Evolutionary conservation across 2,113 vertebrate species (phyloP).

Genomic region (Solenodon paradoxus): DNA sequence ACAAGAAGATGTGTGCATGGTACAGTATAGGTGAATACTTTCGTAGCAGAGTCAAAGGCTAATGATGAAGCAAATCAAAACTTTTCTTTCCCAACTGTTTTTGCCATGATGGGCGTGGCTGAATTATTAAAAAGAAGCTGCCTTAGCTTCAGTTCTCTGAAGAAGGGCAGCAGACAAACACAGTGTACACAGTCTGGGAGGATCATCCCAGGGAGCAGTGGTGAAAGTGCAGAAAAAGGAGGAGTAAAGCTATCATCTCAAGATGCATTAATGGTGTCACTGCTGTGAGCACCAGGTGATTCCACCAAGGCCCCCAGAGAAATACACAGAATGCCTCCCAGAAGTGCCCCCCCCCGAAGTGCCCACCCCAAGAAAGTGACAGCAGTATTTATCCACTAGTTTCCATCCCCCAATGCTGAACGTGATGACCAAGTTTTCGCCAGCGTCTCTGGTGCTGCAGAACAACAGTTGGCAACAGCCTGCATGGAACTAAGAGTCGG

Average conservation of each 20-base stretch:
- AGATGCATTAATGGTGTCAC: neutral
- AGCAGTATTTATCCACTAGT: neutral
- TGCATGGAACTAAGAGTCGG: neutral
- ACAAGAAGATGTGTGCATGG: neutral
- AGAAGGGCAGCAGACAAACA: neutral
- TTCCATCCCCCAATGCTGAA: neutral
- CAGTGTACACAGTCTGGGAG: neutral
- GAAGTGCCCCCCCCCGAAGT: neutral
- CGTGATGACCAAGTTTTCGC: neutral
- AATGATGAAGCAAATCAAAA: neutral
- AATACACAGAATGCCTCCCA: neutral
- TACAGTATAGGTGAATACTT: neutral
- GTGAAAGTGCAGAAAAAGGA: neutral
- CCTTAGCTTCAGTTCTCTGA: neutral
- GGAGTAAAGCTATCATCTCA: neutral
- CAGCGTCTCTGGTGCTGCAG: neutral
- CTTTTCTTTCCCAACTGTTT: conserved; percentile 2
- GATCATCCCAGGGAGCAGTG: neutral
- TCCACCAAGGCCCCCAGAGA: neutral
- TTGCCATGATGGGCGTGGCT: neutral
- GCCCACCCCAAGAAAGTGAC: neutral
- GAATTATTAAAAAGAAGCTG: neutral
- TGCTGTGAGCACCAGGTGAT: neutral
- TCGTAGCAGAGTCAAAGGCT: neutral
- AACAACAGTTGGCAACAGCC: neutral